Base-by-base conservation (phyloP, 2,888 invertebrate species). In the Scelioninae gen. 2 region DNA sequence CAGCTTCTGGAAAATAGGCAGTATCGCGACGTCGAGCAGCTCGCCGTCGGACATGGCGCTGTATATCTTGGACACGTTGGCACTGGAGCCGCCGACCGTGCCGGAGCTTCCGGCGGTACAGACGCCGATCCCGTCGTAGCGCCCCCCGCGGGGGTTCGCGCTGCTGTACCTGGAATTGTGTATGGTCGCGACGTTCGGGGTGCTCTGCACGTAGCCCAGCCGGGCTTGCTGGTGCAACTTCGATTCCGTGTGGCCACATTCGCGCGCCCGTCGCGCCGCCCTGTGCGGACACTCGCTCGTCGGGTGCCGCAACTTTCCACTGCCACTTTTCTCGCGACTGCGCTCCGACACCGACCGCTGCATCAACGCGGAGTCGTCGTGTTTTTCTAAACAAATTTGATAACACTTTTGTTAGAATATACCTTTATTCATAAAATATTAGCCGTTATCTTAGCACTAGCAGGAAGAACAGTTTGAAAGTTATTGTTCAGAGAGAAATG, bases 1-100 rank as follows among this genome's bases (percentile, higher is more conserved):
- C n/a, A 95, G 89, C 86, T 96, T 96, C 82, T 96, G 94, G 88
- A 96, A 96, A 84, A 96, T 96, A 10, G 96, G 96, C 80, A 96
- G 87, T 78, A 96, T 95, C 74, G 95, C 94, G 53, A 93, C 91
- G 84, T 95, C 95, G 76, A 95, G 90, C 9, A 95, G 87, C 83
- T 95, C 95, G 0, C 94, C 93, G 83, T 94, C 95, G 0, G 94
- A 94, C 76, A 93, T 93, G 22, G 94, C 94, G 50, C 92, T 92
- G 86, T 91, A 93, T 88, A 92, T 91, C 80, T 89, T 83, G 10
- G 85, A 83, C 61, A 82, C 83, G 60, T 82, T 82, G 63, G 82
- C 82, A 39, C 83, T 80, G 22, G 85, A 83, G 53, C 81, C 80
- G 73, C 82, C 79, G 71, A 78, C 72, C 4, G 68, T 57, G 55